Evolutionary conservation across 1,140 invertebrate species (phyloP).

Genomic region (Hypothenemus hampei): DNA sequence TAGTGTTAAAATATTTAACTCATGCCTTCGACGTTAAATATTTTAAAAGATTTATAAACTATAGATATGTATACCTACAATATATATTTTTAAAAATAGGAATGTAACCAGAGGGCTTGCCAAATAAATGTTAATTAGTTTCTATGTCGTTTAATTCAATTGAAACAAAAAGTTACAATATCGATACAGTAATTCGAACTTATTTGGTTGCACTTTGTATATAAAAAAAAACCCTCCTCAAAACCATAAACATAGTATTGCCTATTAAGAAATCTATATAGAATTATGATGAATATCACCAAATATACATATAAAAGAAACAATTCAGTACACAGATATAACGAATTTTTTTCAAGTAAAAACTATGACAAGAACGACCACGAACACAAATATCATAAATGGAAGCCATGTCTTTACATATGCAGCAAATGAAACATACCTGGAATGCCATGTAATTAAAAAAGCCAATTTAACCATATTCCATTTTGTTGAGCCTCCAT

Average conservation of each 20-base stretch:
- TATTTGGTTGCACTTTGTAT: no score
- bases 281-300: no score
- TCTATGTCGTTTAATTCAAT: no score
- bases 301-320: no score
- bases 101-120: conserved; percentile 23
- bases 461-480: conserved; percentile 91
- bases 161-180: no score
- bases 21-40: conserved; percentile 26
- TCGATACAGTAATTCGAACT: no score
- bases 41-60: no score
- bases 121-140: conserved; percentile 22
- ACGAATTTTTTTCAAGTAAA: conserved; percentile 4
- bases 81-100: not conserved
- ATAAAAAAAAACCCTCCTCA: no score
- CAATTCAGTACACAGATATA: no score
- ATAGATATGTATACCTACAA: conserved; percentile 5
- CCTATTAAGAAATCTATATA: no score
- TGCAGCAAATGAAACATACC: conserved; percentile 74
- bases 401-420: conserved; percentile 88
- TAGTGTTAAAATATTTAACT: conserved; percentile 21
- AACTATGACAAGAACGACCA: conserved; percentile 20
- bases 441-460: conserved; percentile 71
- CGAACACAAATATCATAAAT: conserved; percentile 59
- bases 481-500: conserved; percentile 72
- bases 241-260: no score